Percentiles rank a stretch among this genome's conserved stretches.
These are phyloP conservation scores for Hypena proboscidalis DNA, from an alignment of 2,888 invertebrate species.

Conservation along the genomic window DNA sequence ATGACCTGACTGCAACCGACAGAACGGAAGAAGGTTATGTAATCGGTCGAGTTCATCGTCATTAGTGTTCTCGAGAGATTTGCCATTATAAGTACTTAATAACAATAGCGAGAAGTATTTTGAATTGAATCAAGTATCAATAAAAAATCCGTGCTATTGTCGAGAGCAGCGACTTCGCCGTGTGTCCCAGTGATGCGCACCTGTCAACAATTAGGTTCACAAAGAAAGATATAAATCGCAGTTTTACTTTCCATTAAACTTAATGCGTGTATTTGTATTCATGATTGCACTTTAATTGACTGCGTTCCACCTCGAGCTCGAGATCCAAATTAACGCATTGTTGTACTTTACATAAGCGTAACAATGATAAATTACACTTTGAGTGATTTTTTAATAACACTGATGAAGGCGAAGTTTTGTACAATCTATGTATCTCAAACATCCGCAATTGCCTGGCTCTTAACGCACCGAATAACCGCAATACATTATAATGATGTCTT, in stretches of 20 bases:
- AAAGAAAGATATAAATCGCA: constrained; percentile 1
- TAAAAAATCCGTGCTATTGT: constrained; percentile 43
- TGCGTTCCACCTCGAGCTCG: no score
- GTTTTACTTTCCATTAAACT: background rate
- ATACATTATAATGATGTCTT: no score
- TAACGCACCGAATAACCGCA: no score
- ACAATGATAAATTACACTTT: no score
- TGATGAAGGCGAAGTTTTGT: no score
- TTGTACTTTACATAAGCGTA: no score
- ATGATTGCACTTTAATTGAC: background rate
- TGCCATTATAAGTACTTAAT: constrained; percentile 26
- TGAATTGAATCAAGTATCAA: constrained; percentile 23
- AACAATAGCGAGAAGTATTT: constrained; percentile 41
- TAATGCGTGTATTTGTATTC: background rate
- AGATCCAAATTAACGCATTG: background rate
- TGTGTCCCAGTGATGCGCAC: constrained; percentile 10
- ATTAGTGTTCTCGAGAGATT: constrained; percentile 37
- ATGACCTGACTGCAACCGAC: constrained; percentile 31
- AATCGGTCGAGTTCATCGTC: constrained; percentile 40
- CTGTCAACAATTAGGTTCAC: constrained; percentile 13
- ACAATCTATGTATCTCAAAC: no score
- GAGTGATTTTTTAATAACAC: no score
- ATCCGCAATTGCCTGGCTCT: no score
- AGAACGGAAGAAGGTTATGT: constrained; percentile 42
- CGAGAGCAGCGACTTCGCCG: constrained; percentile 12